Percentiles rank a stretch among this genome's conserved stretches.
Evolutionary conservation across 2,888 invertebrate genomes (phyloP).

Genomic region (Cephus sareptanus): DNA sequence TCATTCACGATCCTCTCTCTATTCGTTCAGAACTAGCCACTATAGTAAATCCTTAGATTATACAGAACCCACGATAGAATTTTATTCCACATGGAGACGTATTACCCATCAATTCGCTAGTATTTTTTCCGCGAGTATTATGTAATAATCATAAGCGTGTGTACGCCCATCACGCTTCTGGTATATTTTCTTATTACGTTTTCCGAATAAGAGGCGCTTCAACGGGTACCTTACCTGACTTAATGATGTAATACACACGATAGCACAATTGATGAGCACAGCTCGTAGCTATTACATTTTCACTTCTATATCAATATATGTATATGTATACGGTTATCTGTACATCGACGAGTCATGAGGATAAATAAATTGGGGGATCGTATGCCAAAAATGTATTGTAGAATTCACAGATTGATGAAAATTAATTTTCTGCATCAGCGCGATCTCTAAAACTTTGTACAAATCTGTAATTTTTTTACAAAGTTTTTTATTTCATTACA

Average conservation of each 20-base stretch:
- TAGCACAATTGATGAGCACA: background rate
- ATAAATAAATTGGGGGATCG: background rate
- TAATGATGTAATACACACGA: background rate
- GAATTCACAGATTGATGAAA: background rate
- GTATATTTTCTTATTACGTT: background rate
- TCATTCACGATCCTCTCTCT: background rate
- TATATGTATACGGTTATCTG: background rate
- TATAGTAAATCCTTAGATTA: background rate
- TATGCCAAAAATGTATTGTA: background rate
- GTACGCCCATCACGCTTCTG: background rate
- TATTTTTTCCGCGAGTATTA: background rate
- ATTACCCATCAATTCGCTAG: too few relatives aligned
- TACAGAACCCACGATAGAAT: background rate
- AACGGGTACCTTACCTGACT: background rate
- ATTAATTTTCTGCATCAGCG: background rate
- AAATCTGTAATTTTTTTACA: background rate
- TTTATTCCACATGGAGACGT: too few relatives aligned
- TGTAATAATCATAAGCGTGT: background rate
- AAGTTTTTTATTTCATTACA: background rate
- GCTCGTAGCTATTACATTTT: background rate
- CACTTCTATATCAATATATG: background rate
- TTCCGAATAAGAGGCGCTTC: background rate
- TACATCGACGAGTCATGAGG: too few relatives aligned
- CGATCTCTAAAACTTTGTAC: background rate
- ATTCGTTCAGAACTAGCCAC: background rate